Evolutionary conservation across 2,113 vertebrate species (phyloP).

Genomic region (Pedetes capensis): DNA sequence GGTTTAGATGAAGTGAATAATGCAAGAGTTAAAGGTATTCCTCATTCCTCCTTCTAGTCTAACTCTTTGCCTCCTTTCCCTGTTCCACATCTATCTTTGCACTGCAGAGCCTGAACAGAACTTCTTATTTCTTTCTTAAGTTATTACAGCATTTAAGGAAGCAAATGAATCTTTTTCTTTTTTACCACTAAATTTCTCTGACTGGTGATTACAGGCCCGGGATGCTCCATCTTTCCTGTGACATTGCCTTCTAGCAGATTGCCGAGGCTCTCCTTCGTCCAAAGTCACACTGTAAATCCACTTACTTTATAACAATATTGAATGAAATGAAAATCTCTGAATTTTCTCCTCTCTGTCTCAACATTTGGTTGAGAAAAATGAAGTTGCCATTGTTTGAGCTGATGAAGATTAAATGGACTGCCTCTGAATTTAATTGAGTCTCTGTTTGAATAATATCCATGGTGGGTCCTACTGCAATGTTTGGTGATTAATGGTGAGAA

Average conservation of each 20-base stretch:
- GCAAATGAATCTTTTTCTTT: conserved; percentile 51
- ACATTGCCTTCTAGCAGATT: background rate
- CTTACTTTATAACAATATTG: conserved; percentile 71
- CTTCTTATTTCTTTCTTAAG: conserved; percentile 55
- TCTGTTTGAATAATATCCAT: conserved; percentile 78
- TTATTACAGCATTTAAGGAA: conserved; percentile 53
- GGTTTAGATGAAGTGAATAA: background rate
- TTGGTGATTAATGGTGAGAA: conserved; percentile 78
- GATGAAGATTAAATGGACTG: conserved; percentile 79
- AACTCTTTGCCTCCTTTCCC: background rate
- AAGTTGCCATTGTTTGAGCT: conserved; percentile 76
- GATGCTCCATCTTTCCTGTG: background rate
- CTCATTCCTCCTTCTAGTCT: background rate
- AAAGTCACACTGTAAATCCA: conserved; percentile 65
- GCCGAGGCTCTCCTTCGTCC: conserved; percentile 31
- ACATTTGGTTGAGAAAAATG: conserved; percentile 76
- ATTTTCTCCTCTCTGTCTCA: conserved; percentile 69
- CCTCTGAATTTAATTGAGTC: conserved; percentile 78
- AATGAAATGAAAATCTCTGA: conserved; percentile 72
- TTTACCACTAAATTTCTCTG: conserved; percentile 10
- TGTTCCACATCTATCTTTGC: conserved; percentile 15
- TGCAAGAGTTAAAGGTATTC: background rate
- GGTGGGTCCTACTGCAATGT: conserved; percentile 68
- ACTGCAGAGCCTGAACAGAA: conserved; percentile 16
- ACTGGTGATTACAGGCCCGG: background rate